A percentile compares a stretch with the other conserved stretches of the same genome.
Conservation (phyloP, 2,113 vertebrate species). For the Neolamprologus kungweensis region DNA sequence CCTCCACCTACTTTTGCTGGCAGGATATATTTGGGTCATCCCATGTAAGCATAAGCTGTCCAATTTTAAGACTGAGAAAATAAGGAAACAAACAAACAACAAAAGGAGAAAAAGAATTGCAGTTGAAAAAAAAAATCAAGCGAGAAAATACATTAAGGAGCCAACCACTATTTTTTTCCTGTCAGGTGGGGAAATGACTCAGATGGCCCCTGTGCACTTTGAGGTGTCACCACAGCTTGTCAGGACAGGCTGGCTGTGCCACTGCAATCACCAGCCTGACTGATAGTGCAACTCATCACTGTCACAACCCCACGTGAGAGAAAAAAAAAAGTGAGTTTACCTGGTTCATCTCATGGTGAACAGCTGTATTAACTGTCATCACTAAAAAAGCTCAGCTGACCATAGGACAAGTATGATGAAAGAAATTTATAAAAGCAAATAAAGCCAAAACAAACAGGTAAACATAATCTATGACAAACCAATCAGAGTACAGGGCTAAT, state of each 20-base stretch:
- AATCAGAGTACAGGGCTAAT: background rate
- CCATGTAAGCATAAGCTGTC: constrained; percentile 77
- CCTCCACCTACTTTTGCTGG: background rate
- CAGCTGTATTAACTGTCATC: background rate
- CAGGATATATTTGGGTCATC: constrained; percentile 23
- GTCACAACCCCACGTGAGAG: background rate
- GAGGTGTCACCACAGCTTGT: constrained; percentile 28
- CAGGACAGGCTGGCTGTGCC: constrained; percentile 30
- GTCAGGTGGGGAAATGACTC: background rate
- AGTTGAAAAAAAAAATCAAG: background rate
- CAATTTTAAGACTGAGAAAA: constrained; percentile 62
- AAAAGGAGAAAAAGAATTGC: background rate
- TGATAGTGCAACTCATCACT: constrained; percentile 53
- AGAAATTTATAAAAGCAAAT: background rate
- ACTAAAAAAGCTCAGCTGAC: background rate
- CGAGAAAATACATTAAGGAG: background rate
- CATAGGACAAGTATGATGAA: background rate
- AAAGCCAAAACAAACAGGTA: background rate
- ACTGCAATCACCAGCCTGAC: constrained; percentile 42
- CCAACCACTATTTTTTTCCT: background rate
- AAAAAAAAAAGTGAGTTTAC: background rate
- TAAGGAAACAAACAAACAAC: background rate
- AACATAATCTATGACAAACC: background rate
- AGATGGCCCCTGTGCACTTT: constrained; percentile 58
- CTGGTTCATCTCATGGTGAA: background rate